These are phyloP conservation scores for Hoplodrina ambigua DNA, from an alignment of 2,888 invertebrate species.

Conservation along the genomic window DNA sequence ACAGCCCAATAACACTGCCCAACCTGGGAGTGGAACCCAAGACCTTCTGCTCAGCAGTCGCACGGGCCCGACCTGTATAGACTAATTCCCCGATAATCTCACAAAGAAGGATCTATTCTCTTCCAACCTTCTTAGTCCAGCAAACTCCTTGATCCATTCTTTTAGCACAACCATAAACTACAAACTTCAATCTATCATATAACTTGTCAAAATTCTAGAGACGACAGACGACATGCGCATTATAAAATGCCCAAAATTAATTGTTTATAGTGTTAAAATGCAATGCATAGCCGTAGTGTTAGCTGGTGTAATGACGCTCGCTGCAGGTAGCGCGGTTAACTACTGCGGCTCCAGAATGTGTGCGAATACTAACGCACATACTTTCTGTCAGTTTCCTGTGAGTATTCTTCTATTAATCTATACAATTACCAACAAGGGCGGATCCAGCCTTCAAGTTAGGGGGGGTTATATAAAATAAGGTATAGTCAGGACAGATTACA, in stretches of 20 bases:
- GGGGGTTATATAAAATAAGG: too few relatives aligned
- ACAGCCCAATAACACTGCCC: too few relatives aligned
- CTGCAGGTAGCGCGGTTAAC: slow-evolving; percentile 65
- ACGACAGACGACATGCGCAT: slow-evolving; percentile 48
- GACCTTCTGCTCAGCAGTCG: too few relatives aligned
- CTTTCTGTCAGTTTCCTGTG: slow-evolving; percentile 81
- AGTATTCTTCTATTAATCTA: slow-evolving; percentile 58
- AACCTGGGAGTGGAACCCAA: too few relatives aligned
- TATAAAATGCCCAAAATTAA: slow-evolving; percentile 70
- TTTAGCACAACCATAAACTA: slow-evolving; percentile 22
- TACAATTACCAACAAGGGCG: too few relatives aligned
- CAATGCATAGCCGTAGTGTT: slow-evolving; percentile 59
- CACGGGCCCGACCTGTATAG: too few relatives aligned
- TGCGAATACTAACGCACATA: slow-evolving; percentile 76
- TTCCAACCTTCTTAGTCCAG: not conserved
- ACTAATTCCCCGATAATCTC: not conserved
- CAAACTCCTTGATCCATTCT: slow-evolving; percentile 12
- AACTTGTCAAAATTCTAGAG: slow-evolving; percentile 56
- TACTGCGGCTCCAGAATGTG: slow-evolving; percentile 85
- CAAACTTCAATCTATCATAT: slow-evolving; percentile 17
- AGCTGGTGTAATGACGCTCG: slow-evolving; percentile 41
- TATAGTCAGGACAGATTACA: too few relatives aligned
- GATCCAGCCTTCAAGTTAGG: too few relatives aligned
- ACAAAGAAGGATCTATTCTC: not conserved
- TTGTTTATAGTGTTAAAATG: slow-evolving; percentile 69